Percentiles rank a stretch among this genome's conserved stretches.
phyloP scores from a whole-genome alignment of 2,113 vertebrate genomes.

The Riparia riparia region DNA sequence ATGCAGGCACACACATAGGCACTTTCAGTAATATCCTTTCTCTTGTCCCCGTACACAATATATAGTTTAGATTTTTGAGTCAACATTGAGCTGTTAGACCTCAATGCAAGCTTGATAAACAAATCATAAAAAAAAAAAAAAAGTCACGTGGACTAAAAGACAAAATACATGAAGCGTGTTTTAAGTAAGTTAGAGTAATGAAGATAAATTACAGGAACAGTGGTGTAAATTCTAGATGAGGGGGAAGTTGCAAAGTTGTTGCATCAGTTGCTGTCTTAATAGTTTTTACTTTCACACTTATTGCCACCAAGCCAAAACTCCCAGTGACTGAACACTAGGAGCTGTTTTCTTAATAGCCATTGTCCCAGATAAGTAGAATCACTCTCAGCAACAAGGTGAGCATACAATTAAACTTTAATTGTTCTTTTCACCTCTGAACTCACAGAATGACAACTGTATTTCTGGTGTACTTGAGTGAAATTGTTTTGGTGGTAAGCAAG shows the following conservation, averaged over 20 bases:
- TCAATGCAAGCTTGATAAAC: not conserved
- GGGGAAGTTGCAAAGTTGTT: not conserved
- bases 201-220: not conserved
- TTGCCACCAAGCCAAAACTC: not conserved
- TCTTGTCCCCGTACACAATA: not conserved
- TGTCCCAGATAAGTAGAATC: not conserved
- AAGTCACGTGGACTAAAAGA: not conserved
- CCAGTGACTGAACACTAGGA: not conserved
- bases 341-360: not conserved
- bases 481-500: not conserved
- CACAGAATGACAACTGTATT: not conserved
- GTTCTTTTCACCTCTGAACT: not conserved
- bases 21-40: not conserved
- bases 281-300: not conserved
- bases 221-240: not conserved
- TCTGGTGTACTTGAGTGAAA: not conserved
- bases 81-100: not conserved
- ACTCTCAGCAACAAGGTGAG: not conserved
- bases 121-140: not conserved
- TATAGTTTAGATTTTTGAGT: not conserved
- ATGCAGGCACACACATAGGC: not conserved
- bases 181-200: not conserved
- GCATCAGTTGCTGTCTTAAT: not conserved
- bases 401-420: not conserved
- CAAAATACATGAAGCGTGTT: not conserved